Base-by-base conservation (phyloP, 2,113 vertebrate genomes). In the Nanorana parkeri region DNA sequence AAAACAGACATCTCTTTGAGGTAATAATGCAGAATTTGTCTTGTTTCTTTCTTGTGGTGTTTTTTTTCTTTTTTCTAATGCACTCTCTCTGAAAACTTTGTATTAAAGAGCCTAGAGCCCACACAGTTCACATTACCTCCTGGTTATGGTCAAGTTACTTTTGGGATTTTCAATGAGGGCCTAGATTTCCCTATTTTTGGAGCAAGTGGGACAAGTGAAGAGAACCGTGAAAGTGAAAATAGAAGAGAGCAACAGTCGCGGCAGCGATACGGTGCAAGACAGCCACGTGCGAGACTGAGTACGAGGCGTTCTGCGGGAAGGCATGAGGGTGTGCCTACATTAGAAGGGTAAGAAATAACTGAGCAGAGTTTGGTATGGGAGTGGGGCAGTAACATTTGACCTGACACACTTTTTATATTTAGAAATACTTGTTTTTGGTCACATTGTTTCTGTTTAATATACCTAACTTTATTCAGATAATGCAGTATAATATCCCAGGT, bases 91-190 rank as follows among this genome's bases (percentile, higher is more conserved):
- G n/a, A n/a, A n/a, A n/a, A n/a, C n/a, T n/a, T n/a, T n/a, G n/a
- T n/a, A n/a, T 65, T 5, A 0, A 87, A 98, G 96, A 96, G 92
- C 2, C 85, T 91, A 81, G 96, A 98, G 85, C 95, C 96, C 83
- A 95, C 95, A 85, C 89, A 97, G 75, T 95, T 97, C 90, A 94
- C 95, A 55, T 93, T 97, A 91, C 96, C 96, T 0, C 95, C 95
- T 54, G 93, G 95, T 80, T 98, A 96, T 0, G 95, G 96, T 24
- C 96, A 97, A 84, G 96, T 98, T 78, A 92, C 96, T 67, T 94
- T 98, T 0, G 96, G 96, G 29, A 95, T 98, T 85, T 96, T 98
- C 24, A 96, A 97, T 1, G 96, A 98, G 86, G 92, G 87, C 91
- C 96, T 97, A 17, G 96, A 97, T 85, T 94, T 94, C 66, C 93